Percentiles rank a stretch among this genome's conserved stretches.
These are phyloP conservation scores for Macrosiphum euphorbiae DNA, from an alignment of 2,888 invertebrate genomes.

Conservation along the genomic window DNA sequence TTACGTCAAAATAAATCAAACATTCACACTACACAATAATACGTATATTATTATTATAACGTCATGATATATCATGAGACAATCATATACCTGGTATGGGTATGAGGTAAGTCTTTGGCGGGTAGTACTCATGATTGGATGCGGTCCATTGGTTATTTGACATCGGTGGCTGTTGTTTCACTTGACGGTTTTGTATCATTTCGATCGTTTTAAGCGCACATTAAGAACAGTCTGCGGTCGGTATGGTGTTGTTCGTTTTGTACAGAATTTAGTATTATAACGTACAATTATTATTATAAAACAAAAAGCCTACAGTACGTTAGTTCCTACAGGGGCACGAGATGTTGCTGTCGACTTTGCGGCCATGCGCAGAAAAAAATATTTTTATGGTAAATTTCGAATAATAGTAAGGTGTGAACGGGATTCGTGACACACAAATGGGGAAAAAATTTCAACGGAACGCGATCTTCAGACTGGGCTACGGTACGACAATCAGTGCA, in stretches of 20 bases:
- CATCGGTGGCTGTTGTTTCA: constrained; percentile 37
- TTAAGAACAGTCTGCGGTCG: background rate
- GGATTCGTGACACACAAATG: background rate
- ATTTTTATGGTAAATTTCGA: background rate
- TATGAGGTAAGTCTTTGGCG: constrained; percentile 43
- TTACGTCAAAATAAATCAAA: background rate
- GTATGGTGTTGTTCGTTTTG: background rate
- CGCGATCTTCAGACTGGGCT: background rate
- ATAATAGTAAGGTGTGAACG: background rate
- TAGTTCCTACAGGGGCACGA: no score
- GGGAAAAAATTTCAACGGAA: background rate
- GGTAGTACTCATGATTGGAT: constrained; percentile 42
- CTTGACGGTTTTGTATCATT: constrained; percentile 52
- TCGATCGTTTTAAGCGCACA: background rate
- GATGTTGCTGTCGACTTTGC: no score
- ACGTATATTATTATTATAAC: background rate
- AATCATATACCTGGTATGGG: constrained; percentile 44
- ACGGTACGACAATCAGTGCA: background rate
- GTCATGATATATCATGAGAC: background rate
- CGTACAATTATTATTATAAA: no score
- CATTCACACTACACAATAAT: background rate
- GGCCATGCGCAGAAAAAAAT: background rate
- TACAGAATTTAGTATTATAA: background rate
- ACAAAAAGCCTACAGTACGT: no score
- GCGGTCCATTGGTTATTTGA: constrained; percentile 42